phyloP scores from a whole-genome alignment of 2,797 vertebrate species.

The Oryzias sinensis region DNA sequence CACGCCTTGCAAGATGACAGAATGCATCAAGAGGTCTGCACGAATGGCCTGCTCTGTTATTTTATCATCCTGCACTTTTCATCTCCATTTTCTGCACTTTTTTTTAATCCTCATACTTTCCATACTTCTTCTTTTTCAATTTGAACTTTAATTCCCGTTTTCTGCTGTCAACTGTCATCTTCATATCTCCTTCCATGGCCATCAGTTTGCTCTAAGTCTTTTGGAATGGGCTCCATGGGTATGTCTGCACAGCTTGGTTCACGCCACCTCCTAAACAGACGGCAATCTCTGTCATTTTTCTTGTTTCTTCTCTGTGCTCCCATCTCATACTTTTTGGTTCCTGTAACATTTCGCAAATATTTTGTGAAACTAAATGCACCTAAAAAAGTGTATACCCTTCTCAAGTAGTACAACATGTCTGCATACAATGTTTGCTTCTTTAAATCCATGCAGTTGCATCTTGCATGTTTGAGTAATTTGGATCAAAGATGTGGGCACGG shows the following conservation, averaged over 20 bases:
- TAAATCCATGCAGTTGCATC: slow-evolving; percentile 6
- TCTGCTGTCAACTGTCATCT: slow-evolving; percentile 55
- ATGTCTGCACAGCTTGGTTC: slow-evolving; percentile 46
- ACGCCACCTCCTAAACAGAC: too few relatives aligned
- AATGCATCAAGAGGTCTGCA: slow-evolving; percentile 1
- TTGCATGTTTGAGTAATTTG: slow-evolving; percentile 33
- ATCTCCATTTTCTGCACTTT: slow-evolving; percentile 4
- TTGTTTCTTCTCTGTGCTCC: slow-evolving; percentile 32
- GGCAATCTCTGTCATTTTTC: neutral
- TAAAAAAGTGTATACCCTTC: neutral
- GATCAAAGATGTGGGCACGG: slow-evolving; percentile 25
- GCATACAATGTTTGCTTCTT: neutral
- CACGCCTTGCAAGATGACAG: slow-evolving; percentile 12
- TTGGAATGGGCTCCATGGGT: slow-evolving; percentile 72
- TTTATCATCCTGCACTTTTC: slow-evolving; percentile 15
- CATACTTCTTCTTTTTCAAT: slow-evolving; percentile 17
- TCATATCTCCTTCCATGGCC: slow-evolving; percentile 52
- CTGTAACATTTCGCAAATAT: slow-evolving; percentile 13
- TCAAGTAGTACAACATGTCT: neutral
- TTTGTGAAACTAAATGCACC: slow-evolving; percentile 15
- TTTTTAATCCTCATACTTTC: slow-evolving; percentile 25
- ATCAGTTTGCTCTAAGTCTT: slow-evolving; percentile 66
- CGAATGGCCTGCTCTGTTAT: neutral
- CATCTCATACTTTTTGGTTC: slow-evolving; percentile 46
- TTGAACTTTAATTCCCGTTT: slow-evolving; percentile 24